These are phyloP conservation scores for Acromyrmex echinatior DNA, from an alignment of 1,140 invertebrate genomes.

Conservation along the genomic window DNA sequence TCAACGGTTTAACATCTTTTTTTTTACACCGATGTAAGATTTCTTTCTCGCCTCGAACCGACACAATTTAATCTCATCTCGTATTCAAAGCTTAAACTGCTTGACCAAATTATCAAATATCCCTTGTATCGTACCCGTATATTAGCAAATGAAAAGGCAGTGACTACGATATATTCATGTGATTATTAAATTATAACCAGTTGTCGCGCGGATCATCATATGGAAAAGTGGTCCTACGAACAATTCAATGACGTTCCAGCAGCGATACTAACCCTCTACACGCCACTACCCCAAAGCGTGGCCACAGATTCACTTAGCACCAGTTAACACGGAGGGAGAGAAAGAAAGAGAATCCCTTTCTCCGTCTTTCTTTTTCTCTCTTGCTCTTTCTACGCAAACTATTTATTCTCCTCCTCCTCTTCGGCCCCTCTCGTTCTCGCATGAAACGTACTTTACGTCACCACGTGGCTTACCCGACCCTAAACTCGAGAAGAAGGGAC, in stretches of 20 bases:
- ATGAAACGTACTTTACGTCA: constrained; percentile 71
- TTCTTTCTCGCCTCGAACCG: neutral
- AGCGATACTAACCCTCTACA: constrained; percentile 72
- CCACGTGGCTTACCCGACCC: constrained; percentile 74
- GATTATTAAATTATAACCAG: constrained; percentile 62
- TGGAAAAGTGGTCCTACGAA: constrained; percentile 65
- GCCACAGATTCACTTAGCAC: constrained; percentile 82
- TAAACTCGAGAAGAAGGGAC: constrained; percentile 72
- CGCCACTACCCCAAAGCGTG: constrained; percentile 74
- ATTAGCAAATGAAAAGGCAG: constrained; percentile 54
- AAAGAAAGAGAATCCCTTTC: constrained; percentile 17
- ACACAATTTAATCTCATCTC: constrained; percentile 36
- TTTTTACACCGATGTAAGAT: neutral
- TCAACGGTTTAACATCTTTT: neutral
- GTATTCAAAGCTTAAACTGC: constrained; percentile 47
- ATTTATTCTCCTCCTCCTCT: constrained; percentile 60
- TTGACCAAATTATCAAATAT: constrained; percentile 46
- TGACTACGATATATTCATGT: constrained; percentile 33
- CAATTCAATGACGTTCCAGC: constrained; percentile 72
- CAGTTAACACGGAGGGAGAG: constrained; percentile 74
- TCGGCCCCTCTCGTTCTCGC: constrained; percentile 53
- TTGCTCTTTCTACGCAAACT: constrained; percentile 52
- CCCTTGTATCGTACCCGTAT: constrained; percentile 14
- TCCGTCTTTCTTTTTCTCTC: constrained; percentile 13
- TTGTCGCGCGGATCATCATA: constrained; percentile 55